phyloP scores from a whole-genome alignment of 2,888 invertebrate genomes.

The Ctena decussata region DNA sequence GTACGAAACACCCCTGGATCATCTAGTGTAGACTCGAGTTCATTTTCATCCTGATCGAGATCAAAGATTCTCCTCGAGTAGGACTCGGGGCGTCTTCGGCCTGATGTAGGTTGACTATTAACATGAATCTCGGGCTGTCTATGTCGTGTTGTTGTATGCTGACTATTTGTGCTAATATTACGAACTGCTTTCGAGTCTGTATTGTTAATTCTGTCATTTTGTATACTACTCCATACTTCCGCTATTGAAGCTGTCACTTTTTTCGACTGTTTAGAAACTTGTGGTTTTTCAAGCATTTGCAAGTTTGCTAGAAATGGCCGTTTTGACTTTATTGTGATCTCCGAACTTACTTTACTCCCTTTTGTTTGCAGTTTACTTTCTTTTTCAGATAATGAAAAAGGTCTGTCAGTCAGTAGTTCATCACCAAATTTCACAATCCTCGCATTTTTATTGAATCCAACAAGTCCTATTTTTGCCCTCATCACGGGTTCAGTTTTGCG shows the following conservation, averaged over 20 bases:
- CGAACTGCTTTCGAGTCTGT: no score
- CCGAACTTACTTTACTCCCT: neutral
- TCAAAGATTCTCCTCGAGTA: neutral
- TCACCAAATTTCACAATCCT: neutral
- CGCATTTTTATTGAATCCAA: neutral
- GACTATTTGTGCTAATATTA: no score
- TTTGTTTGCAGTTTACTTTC: neutral
- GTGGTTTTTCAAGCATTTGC: neutral
- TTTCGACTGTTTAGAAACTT: no score
- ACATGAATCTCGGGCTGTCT: no score
- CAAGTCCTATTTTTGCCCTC: no score
- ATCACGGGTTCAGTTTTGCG: no score
- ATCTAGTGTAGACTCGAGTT: neutral
- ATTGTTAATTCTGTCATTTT: no score
- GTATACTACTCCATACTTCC: no score
- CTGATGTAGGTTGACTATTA: no score
- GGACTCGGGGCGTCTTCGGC: neutral
- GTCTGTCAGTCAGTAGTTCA: neutral
- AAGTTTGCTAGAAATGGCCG: neutral
- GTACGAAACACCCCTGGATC: neutral
- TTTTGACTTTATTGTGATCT: neutral
- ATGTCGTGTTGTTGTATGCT: no score
- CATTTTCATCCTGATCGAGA: neutral
- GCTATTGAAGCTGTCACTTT: no score
- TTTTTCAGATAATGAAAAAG: neutral